Base-by-base conservation (phyloP, 2,113 vertebrate genomes). In the Silurus glanis region DNA sequence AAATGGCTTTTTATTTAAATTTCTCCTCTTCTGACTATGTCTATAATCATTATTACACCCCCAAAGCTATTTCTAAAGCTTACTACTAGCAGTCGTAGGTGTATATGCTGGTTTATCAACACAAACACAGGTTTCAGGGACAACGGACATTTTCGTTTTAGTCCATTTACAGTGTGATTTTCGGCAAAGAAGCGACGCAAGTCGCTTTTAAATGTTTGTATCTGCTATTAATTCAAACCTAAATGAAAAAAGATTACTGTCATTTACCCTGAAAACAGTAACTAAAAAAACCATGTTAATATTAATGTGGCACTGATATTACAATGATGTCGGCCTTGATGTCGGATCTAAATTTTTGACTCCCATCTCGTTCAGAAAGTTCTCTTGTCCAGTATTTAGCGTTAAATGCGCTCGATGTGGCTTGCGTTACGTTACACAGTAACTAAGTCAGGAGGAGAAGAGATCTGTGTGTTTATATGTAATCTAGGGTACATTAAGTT, bases 321-420 rank as follows among this genome's bases (percentile, higher is more conserved):
- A 37, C 2, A 37, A 37, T 37, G 37, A 37, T 37, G 37, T 37
- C 2, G 37, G 71, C 82, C 83, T 82, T 85, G 85, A 82, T 86
- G 74, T 56, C 56, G 51, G 71, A 37, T 76, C 23, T 61, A 79
- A 28, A 58, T 45, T 80, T 76, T 71, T 37, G 13, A 14, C 47
- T 59, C 9, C 23, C 37, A 8, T 80, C 78, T 83, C 61, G n/a
- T 76, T 37, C 47, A 76, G 51, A 80, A 79, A 28, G 47, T 81
- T 53, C 53, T 80, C 17, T 37, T 45, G 78, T 72, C 82, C 75
- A 88, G 74, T 80, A 82, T 85, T 80, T 83, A 56, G 51, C 25
- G 55, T 71, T 87, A 56, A 85, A 86, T n/a, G 72, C 14, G 67
- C 45, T 83, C 49, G 23, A 28, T 59, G 19, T 74, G 55, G 76